phyloP scores from a whole-genome alignment of 2,797 vertebrate genomes.

The Tapera naevia region DNA sequence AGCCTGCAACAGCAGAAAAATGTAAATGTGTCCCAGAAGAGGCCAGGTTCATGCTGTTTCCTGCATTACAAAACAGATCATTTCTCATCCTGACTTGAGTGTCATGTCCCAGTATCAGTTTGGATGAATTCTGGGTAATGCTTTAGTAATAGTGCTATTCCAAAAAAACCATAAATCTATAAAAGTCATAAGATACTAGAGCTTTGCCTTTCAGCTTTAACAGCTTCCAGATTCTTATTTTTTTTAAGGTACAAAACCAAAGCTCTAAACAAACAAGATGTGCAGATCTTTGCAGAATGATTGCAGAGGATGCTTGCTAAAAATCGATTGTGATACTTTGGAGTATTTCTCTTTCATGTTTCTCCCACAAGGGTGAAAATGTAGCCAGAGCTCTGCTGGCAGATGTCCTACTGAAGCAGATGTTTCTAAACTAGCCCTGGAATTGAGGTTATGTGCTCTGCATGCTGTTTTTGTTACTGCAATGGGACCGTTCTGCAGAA shows the following conservation, averaged over 20 bases:
- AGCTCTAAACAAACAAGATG: not conserved
- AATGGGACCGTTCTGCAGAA: not conserved
- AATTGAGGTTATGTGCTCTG: not conserved
- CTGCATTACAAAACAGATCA: not conserved
- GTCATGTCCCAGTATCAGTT: not conserved
- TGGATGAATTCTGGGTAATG: not conserved
- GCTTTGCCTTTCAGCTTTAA: not conserved
- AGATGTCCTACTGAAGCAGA: not conserved
- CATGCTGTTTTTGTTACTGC: not conserved
- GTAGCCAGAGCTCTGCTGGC: not conserved
- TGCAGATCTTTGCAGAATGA: not conserved
- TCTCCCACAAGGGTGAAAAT: not conserved
- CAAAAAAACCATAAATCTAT: not conserved
- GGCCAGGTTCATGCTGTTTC: accelerated
- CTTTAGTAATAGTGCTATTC: not conserved
- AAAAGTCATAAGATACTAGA: not conserved
- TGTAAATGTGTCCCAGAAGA: not conserved
- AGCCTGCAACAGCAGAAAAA: not conserved
- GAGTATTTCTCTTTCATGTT: not conserved
- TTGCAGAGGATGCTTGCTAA: not conserved
- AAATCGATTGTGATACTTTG: too few species aligned
- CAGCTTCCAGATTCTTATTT: not conserved
- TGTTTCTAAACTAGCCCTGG: not conserved
- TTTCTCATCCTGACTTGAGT: accelerated
- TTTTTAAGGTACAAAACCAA: not conserved